Evolutionary conservation across 2,888 invertebrate species (phyloP).

Genomic region (Callimorpha dominula): DNA sequence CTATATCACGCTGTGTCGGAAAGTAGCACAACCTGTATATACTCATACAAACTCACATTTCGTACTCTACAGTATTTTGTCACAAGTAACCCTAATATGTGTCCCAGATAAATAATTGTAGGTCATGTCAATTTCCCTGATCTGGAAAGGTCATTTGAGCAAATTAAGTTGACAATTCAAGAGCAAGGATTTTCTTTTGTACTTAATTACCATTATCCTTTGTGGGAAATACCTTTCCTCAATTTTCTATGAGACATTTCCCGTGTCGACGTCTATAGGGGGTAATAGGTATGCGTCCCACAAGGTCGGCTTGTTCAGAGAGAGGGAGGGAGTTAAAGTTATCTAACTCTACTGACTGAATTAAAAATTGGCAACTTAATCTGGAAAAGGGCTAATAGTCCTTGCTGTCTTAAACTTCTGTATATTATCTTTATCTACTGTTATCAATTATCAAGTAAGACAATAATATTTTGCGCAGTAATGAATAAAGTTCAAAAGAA

Average conservation of each 20-base stretch:
- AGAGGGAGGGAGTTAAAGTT: constrained; percentile 35
- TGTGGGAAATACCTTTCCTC: constrained; percentile 29
- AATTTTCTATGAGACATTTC: constrained; percentile 48
- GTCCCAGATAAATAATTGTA: constrained; percentile 4
- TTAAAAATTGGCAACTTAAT: not conserved
- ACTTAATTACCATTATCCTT: constrained; percentile 29
- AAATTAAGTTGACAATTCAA: constrained; percentile 24
- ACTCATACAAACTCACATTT: not conserved
- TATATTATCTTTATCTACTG: not conserved
- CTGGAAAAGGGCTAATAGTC: not conserved
- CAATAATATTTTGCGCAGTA: constrained; percentile 1
- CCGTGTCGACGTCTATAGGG: constrained; percentile 47
- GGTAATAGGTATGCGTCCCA: constrained; percentile 54
- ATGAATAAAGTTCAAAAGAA: constrained; percentile 23
- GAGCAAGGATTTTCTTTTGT: constrained; percentile 23
- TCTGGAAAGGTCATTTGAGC: not conserved
- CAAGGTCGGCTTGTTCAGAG: constrained; percentile 57
- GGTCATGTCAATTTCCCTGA: constrained; percentile 14
- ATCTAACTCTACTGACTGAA: not conserved
- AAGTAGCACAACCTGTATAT: not conserved
- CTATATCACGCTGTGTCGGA: not conserved
- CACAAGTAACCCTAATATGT: constrained; percentile 4
- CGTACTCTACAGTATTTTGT: not conserved
- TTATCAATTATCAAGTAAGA: not conserved
- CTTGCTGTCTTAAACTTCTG: not conserved